Percentiles rank a stretch among this genome's conserved stretches.
Evolutionary conservation across 1,140 invertebrate species (phyloP).

Genomic region (Steinernema feltiae): DNA sequence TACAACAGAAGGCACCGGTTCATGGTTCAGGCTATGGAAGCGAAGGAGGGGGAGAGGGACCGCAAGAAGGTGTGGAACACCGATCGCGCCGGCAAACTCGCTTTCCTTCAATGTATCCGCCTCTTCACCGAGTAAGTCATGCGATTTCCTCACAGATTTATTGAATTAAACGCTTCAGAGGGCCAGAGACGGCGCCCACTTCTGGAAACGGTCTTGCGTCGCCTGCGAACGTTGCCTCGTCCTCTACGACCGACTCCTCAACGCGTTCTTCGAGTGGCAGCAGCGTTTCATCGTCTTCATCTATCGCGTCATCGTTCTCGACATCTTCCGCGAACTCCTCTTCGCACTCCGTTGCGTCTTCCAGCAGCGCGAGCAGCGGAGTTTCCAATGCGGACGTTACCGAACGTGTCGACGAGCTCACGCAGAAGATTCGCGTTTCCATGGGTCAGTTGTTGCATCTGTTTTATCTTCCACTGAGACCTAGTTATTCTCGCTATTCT

Average conservation of each 20-base stretch:
- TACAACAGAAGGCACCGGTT: conserved; percentile 25
- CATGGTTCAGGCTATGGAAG: conserved; percentile 28
- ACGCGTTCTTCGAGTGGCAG: no score
- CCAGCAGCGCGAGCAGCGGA: neutral
- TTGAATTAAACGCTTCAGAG: neutral
- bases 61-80: conserved; percentile 24
- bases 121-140: conserved; percentile 14
- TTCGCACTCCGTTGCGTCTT: neutral
- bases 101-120: conserved; percentile 25
- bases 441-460: neutral
- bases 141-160: no score
- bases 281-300: no score
- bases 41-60: conserved; percentile 27
- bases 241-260: neutral
- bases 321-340: no score
- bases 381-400: neutral
- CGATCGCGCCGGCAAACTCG: conserved; percentile 22
- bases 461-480: no score
- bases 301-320: no score
- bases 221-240: neutral
- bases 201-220: conserved; percentile 7
- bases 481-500: no score
- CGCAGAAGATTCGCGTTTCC: neutral
- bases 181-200: neutral
- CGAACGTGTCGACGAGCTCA: conserved; percentile 4